Evolutionary conservation across 2,888 invertebrate species (phyloP), one percentile per base, ranked within the genome.

Genomic region (Acheta domesticus): DNA sequence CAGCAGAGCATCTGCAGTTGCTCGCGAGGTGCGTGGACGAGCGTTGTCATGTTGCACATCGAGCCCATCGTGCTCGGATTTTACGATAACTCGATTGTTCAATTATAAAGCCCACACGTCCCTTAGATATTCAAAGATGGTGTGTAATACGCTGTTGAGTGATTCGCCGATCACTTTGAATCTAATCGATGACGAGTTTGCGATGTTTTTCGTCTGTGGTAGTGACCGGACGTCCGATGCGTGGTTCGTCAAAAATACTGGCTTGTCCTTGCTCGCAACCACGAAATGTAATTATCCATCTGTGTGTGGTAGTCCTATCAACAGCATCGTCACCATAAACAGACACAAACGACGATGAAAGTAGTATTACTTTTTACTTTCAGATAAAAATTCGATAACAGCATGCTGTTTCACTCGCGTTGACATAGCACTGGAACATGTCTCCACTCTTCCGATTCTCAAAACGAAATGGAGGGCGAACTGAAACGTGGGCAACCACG

Each of bases 111-210:
- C 5, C 5, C 36, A 36, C 36, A 36, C 36, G 36, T 5, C 5
- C 36, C 36, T 36, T 5, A 5, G 36, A 36, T 36, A 36, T 36
- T 5, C 3, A 3, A 3, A 5, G 3, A 78, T 76, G 77, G 12
- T 78, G 8, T 78, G 48, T 1, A 77, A 78, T 74, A 78, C 78
- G 78, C 36, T 11, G 0, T 78, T 78, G 78, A 78, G 78, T 76
- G 16, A 78, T 76, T 78, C 78, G 16, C 78, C 77, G 78, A 5
- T 78, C 78, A 21, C 11, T 78, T 78, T 78, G 78, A 78, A 78
- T 78, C 78, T 78, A 78, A 78, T 78, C 78, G 76, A 16, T 23
- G 75, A 78, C 74, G 78, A 77, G 21, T 1, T 78, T 78, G 78
- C 19, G 78, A 78, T 78, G 78, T 74, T 62, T 62, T 5, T 62